phyloP scores from a whole-genome alignment of 1,140 invertebrate genomes.

The Zaprionus davidi region DNA sequence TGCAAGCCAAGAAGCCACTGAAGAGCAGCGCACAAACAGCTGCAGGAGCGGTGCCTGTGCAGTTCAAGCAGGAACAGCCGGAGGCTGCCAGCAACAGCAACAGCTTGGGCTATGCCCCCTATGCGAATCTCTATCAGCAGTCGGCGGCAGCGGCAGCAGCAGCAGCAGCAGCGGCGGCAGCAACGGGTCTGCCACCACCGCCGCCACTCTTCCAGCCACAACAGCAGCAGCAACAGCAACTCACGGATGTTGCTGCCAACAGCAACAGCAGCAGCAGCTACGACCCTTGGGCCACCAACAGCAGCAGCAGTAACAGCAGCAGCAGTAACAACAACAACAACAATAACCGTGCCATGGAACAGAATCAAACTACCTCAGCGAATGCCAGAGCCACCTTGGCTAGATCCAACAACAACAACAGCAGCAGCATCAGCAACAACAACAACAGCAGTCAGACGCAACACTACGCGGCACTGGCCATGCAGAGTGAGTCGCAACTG shows the following conservation, averaged over 20 bases:
- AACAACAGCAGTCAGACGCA: slow-evolving; percentile 26
- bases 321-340: slow-evolving; percentile 15
- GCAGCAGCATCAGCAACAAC: not conserved
- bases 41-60: slow-evolving; percentile 34
- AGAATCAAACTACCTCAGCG: slow-evolving; percentile 40
- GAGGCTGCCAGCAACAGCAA: slow-evolving; percentile 30
- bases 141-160: slow-evolving; percentile 20
- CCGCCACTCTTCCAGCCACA: slow-evolving; percentile 44
- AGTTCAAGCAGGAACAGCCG: slow-evolving; percentile 74
- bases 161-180: not conserved
- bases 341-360: slow-evolving; percentile 49
- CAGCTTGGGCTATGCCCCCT: slow-evolving; percentile 60
- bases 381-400: slow-evolving; percentile 20
- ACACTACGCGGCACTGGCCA: slow-evolving; percentile 69
- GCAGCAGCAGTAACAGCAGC: slow-evolving; percentile 16
- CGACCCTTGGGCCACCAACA: slow-evolving; percentile 21
- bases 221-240: slow-evolving; percentile 16
- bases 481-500: slow-evolving; percentile 78
- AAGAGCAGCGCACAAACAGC: slow-evolving; percentile 20
- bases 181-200: slow-evolving; percentile 39
- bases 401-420: not conserved
- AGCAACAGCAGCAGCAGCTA: slow-evolving; percentile 13
- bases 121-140: slow-evolving; percentile 74
- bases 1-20: slow-evolving; percentile 11
- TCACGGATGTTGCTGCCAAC: not conserved